Percentiles rank a stretch among this genome's conserved stretches.
These are phyloP conservation scores for Onychorhynchus coronatus DNA, from an alignment of 2,113 vertebrate genomes.

Conservation along the genomic window DNA sequence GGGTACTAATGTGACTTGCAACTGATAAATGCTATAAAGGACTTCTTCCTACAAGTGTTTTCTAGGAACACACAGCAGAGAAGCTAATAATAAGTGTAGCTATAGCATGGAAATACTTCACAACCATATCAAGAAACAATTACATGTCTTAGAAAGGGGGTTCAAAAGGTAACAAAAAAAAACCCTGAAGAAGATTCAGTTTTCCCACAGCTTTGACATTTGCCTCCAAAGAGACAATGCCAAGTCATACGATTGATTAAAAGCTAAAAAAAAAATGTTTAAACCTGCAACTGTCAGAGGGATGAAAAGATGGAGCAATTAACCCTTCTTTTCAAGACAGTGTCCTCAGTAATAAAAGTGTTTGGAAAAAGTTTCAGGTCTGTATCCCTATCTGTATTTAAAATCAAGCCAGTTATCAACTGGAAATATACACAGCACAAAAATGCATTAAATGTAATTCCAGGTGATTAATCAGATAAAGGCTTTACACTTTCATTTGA, in stretches of 20 bases:
- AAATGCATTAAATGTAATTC: neutral
- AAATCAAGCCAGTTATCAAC: neutral
- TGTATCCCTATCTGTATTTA: neutral
- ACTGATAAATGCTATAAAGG: neutral
- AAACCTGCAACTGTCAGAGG: neutral
- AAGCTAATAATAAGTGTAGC: neutral
- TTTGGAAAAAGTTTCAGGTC: neutral
- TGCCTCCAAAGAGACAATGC: neutral
- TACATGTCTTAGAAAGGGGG: neutral
- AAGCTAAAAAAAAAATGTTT: neutral
- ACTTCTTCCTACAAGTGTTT: neutral
- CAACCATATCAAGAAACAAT: neutral
- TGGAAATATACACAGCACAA: neutral
- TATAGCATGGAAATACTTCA: neutral
- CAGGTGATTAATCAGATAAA: neutral
- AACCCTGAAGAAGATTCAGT: neutral
- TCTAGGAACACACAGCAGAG: neutral
- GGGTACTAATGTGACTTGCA: rapidly evolving
- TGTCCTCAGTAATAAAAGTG: neutral
- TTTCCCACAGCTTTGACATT: neutral
- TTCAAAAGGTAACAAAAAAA: neutral
- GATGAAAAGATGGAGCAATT: neutral
- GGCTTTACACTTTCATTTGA: neutral
- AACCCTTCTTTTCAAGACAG: neutral
- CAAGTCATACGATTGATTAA: neutral